A percentile compares a stretch with the other conserved stretches of the same genome.
Evolutionary conservation across 1,140 invertebrate species (phyloP).

Genomic region (Drosophila nasuta): DNA sequence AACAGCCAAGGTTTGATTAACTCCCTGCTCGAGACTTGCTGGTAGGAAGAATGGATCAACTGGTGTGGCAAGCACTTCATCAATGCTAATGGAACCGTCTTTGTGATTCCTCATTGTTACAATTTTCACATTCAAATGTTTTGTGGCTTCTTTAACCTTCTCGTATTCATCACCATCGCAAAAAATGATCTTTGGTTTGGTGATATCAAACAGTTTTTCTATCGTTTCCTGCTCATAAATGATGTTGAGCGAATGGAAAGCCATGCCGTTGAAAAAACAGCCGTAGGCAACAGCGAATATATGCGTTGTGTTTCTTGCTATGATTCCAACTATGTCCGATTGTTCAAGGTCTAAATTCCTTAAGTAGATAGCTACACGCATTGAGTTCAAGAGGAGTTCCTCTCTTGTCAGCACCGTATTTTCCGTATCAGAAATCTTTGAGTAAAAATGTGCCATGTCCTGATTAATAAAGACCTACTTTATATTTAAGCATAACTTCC

Average conservation of each 20-base stretch:
- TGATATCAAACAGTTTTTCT: neutral
- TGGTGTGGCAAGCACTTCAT: neutral
- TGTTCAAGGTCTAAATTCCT: slow-evolving; percentile 1
- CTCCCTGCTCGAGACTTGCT: neutral
- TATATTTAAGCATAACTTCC: too few species aligned
- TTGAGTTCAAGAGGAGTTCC: neutral
- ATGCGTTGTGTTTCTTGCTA: slow-evolving; percentile 11
- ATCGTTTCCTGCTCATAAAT: neutral
- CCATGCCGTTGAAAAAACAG: slow-evolving; percentile 4
- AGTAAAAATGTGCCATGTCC: too few species aligned
- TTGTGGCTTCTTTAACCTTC: slow-evolving; percentile 2
- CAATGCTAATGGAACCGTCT: neutral
- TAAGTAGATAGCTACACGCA: neutral
- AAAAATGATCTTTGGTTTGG: slow-evolving; percentile 7
- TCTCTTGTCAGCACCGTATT: neutral
- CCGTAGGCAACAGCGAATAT: neutral
- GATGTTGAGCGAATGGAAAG: slow-evolving; percentile 2
- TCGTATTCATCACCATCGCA: slow-evolving; percentile 17
- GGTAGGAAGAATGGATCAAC: neutral
- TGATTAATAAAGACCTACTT: too few species aligned
- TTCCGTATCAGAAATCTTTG: neutral
- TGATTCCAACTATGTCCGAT: slow-evolving; percentile 4
- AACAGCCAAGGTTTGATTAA: slow-evolving; percentile 3
- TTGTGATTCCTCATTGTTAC: slow-evolving; percentile 11
- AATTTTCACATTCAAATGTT: slow-evolving; percentile 3